phyloP scores from a whole-genome alignment of 2,888 invertebrate species.

The Corythucha ciliata region DNA sequence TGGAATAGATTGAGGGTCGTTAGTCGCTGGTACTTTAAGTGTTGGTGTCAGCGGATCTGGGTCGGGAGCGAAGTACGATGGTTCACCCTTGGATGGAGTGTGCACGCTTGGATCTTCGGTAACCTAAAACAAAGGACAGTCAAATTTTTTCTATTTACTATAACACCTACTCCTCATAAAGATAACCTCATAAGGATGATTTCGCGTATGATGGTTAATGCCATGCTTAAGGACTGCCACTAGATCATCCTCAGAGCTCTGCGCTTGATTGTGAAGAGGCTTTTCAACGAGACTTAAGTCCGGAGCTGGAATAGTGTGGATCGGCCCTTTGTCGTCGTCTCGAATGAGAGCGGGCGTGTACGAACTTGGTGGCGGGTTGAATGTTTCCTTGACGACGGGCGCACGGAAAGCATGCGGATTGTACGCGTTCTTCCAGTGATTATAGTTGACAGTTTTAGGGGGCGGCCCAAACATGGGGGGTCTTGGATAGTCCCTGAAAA shows the following conservation, averaged over 20 bases:
- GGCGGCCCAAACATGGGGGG: not conserved
- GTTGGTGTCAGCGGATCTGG: slow-evolving; percentile 45
- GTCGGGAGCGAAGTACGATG: slow-evolving; percentile 46
- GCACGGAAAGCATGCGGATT: slow-evolving; percentile 27
- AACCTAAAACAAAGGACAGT: slow-evolving; percentile 40
- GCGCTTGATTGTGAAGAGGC: slow-evolving; percentile 22
- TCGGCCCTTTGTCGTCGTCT: slow-evolving; percentile 53
- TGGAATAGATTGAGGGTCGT: slow-evolving; percentile 42
- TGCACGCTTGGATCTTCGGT: slow-evolving; percentile 44
- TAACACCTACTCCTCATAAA: not conserved
- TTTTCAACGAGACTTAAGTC: slow-evolving; percentile 50
- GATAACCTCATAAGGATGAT: too few species aligned
- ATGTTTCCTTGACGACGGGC: slow-evolving; percentile 33
- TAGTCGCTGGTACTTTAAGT: slow-evolving; percentile 41
- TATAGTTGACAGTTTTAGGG: slow-evolving; percentile 17
- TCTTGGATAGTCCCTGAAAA: slow-evolving; percentile 14
- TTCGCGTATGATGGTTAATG: slow-evolving; percentile 25
- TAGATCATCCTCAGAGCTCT: slow-evolving; percentile 27
- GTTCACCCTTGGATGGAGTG: slow-evolving; percentile 37
- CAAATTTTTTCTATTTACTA: not conserved
- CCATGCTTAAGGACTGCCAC: slow-evolving; percentile 30
- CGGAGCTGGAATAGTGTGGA: slow-evolving; percentile 78
- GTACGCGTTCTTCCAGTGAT: slow-evolving; percentile 26
- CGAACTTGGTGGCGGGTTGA: slow-evolving; percentile 25
- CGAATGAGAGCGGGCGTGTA: slow-evolving; percentile 23